Conservation (phyloP, 2,113 vertebrate species). For the Scophthalmus maximus region DNA sequence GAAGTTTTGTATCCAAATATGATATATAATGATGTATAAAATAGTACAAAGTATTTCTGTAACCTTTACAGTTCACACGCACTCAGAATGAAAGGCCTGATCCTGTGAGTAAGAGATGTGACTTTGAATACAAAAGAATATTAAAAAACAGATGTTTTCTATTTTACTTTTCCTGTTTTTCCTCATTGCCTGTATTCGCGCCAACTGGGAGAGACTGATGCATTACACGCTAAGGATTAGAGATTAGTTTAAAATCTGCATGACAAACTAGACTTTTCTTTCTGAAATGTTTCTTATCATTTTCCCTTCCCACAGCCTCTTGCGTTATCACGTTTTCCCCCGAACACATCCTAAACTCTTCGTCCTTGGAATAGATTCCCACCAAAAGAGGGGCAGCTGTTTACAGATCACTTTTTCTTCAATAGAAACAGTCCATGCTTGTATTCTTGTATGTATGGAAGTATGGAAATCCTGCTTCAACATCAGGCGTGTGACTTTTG, state of each 20-base stretch:
- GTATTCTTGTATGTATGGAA: not conserved
- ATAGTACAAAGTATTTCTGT: not conserved
- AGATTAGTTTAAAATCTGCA: constrained; percentile 27
- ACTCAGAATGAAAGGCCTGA: constrained; percentile 17
- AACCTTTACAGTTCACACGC: not conserved
- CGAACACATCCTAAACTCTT: constrained; percentile 6
- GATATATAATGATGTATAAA: not conserved
- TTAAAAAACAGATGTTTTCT: constrained; percentile 68
- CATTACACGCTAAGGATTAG: constrained; percentile 13
- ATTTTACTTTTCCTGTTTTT: constrained; percentile 63
- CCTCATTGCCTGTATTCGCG: constrained; percentile 1
- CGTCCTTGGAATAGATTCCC: constrained; percentile 49
- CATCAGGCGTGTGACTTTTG: not conserved
- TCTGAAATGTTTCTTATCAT: not conserved
- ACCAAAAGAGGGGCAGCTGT: constrained; percentile 25
- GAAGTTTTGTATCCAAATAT: not conserved
- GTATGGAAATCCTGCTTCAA: constrained; percentile 2
- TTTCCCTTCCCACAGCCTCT: constrained; percentile 15
- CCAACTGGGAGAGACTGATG: constrained; percentile 28
- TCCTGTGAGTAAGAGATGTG: constrained; percentile 50
- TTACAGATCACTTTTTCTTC: constrained; percentile 25
- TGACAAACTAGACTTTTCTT: constrained; percentile 33
- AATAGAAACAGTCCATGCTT: constrained; percentile 11
- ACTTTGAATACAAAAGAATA: constrained; percentile 56
- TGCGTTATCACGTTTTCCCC: constrained; percentile 36